Conservation (phyloP, 35 echinoderm and acorn worm genomes). For the Patiria miniata region DNA sequence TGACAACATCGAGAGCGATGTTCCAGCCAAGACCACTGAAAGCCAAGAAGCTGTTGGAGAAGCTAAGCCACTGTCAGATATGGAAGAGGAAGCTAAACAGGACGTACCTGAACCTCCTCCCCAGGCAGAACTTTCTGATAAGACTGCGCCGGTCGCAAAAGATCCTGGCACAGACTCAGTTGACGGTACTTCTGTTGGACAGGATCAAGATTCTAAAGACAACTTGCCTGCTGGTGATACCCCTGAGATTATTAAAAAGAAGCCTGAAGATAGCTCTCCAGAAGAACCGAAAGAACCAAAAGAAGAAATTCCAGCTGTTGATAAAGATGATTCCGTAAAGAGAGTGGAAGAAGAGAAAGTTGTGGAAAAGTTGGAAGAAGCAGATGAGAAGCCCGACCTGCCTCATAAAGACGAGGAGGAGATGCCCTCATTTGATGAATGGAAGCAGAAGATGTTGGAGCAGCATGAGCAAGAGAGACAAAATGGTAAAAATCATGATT, state of each 20-base stretch:
- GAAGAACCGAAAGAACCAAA: neutral
- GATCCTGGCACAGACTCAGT: neutral
- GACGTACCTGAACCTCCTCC: neutral
- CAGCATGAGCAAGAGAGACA: slow-evolving; percentile 60
- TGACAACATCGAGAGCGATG: neutral
- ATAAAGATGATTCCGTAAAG: neutral
- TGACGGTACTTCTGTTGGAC: neutral
- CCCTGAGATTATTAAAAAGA: neutral
- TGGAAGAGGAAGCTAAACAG: neutral
- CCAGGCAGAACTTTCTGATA: neutral
- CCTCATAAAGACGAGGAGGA: slow-evolving; percentile 31
- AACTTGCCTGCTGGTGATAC: neutral
- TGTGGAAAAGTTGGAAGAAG: neutral
- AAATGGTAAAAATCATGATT: slow-evolving; percentile 45
- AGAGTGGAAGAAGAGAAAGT: neutral
- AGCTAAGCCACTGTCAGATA: neutral
- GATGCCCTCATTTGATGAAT: slow-evolving; percentile 86
- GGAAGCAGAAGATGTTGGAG: slow-evolving; percentile 70
- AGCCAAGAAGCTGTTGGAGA: neutral
- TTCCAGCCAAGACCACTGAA: neutral
- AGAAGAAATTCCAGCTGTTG: neutral
- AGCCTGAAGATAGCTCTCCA: neutral
- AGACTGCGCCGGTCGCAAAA: neutral
- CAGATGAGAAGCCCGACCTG: neutral
- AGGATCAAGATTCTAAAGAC: neutral